phyloP scores from a whole-genome alignment of 2,888 invertebrate genomes.

The Meteorus colon region DNA sequence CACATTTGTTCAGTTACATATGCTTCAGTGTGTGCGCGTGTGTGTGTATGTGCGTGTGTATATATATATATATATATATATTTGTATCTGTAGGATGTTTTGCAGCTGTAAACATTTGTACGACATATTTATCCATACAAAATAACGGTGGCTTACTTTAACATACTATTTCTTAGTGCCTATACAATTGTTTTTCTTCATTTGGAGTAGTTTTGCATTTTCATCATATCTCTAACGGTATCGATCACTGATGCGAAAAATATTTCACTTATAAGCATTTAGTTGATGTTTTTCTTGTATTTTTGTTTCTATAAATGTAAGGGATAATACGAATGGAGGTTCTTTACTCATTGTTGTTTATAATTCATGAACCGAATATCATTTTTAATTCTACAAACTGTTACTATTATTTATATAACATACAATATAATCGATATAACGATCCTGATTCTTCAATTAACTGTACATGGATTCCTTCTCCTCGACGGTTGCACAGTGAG shows the following conservation, averaged over 20 bases:
- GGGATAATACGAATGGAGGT: background rate
- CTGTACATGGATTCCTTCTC: conserved; percentile 62
- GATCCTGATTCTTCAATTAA: conserved; percentile 59
- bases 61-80: no score
- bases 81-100: conserved; percentile 58
- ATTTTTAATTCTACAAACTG: conserved; percentile 65
- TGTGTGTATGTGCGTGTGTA: no score
- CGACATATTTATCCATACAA: conserved; percentile 71
- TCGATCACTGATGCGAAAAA: background rate
- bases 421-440: conserved; percentile 62
- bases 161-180: conserved; percentile 59
- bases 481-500: background rate
- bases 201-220: conserved; percentile 26
- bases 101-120: conserved; percentile 68
- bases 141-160: conserved; percentile 69
- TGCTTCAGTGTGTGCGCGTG: no score
- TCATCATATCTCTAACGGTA: background rate
- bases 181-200: conserved; percentile 58
- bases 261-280: background rate
- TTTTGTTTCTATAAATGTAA: conserved; percentile 17
- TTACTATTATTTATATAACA: conserved; percentile 55
- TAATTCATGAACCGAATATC: conserved; percentile 60
- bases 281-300: conserved; percentile 25
- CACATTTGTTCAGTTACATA: no score
- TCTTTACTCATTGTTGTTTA: background rate